phyloP scores from a whole-genome alignment of 2,888 invertebrate genomes.

The Ophion obscuratus region DNA sequence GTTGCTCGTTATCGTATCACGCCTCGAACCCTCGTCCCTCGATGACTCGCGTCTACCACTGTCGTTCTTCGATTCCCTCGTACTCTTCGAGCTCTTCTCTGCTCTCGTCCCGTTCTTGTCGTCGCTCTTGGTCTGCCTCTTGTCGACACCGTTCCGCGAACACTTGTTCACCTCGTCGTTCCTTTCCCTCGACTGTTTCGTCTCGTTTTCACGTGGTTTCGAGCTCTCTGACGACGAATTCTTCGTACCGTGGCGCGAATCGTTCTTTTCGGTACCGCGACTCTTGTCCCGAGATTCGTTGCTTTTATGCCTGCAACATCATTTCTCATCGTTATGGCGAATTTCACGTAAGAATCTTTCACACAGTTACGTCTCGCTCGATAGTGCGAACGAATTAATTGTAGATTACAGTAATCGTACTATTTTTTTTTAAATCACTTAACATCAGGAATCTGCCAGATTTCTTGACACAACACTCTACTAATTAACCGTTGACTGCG shows the following conservation, averaged over 20 bases:
- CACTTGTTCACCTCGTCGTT: slow-evolving; percentile 64
- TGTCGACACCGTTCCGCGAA: slow-evolving; percentile 62
- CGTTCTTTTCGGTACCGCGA: slow-evolving; percentile 69
- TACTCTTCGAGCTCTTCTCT: slow-evolving; percentile 69
- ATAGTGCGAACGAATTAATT: background rate
- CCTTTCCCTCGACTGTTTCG: slow-evolving; percentile 53
- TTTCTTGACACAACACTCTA: too few relatives aligned
- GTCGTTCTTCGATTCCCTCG: slow-evolving; percentile 58
- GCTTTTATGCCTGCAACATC: slow-evolving; percentile 68
- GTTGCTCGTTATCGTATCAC: slow-evolving; percentile 56
- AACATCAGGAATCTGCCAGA: background rate
- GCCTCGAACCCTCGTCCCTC: slow-evolving; percentile 68
- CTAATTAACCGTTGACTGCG: too few relatives aligned
- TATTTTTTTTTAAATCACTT: background rate
- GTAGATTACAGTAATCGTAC: background rate
- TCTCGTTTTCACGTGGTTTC: slow-evolving; percentile 66
- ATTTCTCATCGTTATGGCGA: slow-evolving; percentile 7
- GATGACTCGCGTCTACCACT: slow-evolving; percentile 51
- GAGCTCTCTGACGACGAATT: slow-evolving; percentile 63
- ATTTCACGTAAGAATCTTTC: background rate
- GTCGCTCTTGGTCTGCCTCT: slow-evolving; percentile 55
- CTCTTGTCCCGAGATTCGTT: slow-evolving; percentile 70
- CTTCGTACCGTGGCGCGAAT: slow-evolving; percentile 70
- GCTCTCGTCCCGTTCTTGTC: slow-evolving; percentile 67
- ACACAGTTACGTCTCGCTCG: background rate